phyloP scores from a whole-genome alignment of 2,888 invertebrate genomes.

The Callyntrura sp. region DNA sequence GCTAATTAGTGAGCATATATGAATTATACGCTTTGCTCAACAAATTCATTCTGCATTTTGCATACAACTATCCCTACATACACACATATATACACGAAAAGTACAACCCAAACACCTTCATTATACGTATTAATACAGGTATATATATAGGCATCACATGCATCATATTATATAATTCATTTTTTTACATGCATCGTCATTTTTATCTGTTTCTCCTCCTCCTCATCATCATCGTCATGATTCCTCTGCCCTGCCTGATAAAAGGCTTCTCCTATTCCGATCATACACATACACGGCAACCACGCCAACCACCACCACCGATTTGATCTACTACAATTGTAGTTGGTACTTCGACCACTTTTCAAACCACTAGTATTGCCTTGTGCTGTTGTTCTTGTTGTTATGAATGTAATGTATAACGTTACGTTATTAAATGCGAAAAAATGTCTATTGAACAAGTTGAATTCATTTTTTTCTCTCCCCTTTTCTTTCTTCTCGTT shows the following conservation, averaged over 20 bases:
- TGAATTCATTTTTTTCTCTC: background rate
- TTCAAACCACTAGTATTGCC: constrained; percentile 59
- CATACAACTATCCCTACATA: background rate
- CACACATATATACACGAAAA: background rate
- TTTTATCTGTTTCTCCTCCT: constrained; percentile 42
- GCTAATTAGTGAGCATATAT: constrained; percentile 76
- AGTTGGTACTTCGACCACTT: constrained; percentile 66
- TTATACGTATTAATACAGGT: background rate
- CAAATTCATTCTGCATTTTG: constrained; percentile 38
- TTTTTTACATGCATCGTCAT: constrained; percentile 43
- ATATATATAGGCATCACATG: background rate
- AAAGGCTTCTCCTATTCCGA: constrained; percentile 49
- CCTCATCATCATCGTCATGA: constrained; percentile 12
- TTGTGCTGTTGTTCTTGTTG: background rate
- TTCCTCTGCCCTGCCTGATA: constrained; percentile 41
- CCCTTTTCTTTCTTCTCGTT: background rate
- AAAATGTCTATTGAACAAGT: constrained; percentile 50
- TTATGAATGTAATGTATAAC: constrained; percentile 6
- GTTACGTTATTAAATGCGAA: constrained; percentile 53
- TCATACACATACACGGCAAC: constrained; percentile 1
- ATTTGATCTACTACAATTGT: constrained; percentile 35
- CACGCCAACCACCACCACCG: background rate
- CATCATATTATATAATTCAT: constrained; percentile 30
- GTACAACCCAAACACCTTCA: background rate
- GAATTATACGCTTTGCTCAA: constrained; percentile 36